Evolutionary conservation across 2,113 vertebrate genomes (phyloP), one percentile per base, ranked within the genome.

Genomic region (Actenoides hombroni): DNA sequence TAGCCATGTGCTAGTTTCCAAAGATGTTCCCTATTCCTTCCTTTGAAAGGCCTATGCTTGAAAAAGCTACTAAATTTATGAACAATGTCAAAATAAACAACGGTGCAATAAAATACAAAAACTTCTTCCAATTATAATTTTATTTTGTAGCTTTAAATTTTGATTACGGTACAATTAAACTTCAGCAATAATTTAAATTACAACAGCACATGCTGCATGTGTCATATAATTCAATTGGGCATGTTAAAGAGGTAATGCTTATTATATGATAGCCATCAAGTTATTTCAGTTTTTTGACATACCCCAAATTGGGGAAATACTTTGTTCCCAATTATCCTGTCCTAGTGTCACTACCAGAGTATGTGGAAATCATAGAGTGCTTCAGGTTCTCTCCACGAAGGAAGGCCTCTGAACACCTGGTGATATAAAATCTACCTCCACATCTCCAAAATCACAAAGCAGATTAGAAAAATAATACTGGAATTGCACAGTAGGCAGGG

Each of bases 21-120:
- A 79, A 82, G 7, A 60, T 2, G 11, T 53, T 57, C 10, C 31
- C 39, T 73, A 35, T 1, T 20, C 26, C 28, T 40, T 83, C 29
- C 42, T 76, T 75, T 87, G 37, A 82, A 79, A 69, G 16, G 29
- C 4, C 29, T 29, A 5, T 12, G 3, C 40, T 53, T 63, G 28
- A 71, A 83, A 92, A 92, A 65, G 25, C 61, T 20, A 33, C 53
- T 37, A 14, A 18, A 73, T 85, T 95, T 73, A 91, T 23, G 26
- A 87, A 9, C 59, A 76, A 10, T 23, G 11, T 17, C 73, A 91
- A 95, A 95, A 85, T 53, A 89, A 96, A 83, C 60, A 92, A 65
- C 4, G 1, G 26, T 8, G 17, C 19, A 49, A 82, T 90, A 88
- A 96, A 92, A 76, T 23, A 79, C 0, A 60, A 29, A 42, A 83